A percentile compares a stretch with the other conserved stretches of the same genome.
Evolutionary conservation across 2,888 invertebrate genomes (phyloP).

Genomic region (Ormyrus nitidulus): DNA sequence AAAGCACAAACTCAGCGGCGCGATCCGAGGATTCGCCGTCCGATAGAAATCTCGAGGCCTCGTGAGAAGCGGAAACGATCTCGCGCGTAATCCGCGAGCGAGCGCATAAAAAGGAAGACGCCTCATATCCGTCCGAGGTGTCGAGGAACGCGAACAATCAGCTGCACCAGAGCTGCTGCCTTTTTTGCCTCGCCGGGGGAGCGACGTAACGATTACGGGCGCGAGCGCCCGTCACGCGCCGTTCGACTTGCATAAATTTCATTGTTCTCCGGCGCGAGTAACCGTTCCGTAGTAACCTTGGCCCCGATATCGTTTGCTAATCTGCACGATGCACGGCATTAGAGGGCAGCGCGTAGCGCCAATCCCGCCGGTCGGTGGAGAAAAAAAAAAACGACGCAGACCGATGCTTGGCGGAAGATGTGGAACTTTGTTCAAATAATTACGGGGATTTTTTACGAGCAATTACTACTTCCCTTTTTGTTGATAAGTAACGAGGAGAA

Average conservation of each 20-base stretch:
- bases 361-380: not conserved
- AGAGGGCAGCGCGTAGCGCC: not conserved
- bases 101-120: conserved; percentile 24
- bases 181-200: conserved; percentile 15
- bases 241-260: conserved; percentile 62
- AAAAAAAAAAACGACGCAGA: not conserved
- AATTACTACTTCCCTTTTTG: conserved; percentile 25
- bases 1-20: conserved; percentile 21
- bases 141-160: conserved; percentile 9
- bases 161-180: not conserved
- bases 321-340: conserved; percentile 58
- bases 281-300: conserved; percentile 66
- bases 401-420: conserved; percentile 39
- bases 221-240: conserved; percentile 53
- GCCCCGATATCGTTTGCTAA: conserved; percentile 70
- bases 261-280: conserved; percentile 60
- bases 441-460: conserved; percentile 40
- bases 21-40: conserved; percentile 1
- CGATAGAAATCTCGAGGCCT: conserved; percentile 50
- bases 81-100: conserved; percentile 9
- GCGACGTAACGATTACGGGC: conserved; percentile 38
- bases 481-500: conserved; percentile 16
- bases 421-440: conserved; percentile 32
- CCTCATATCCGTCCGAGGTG: conserved; percentile 35
- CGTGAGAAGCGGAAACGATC: conserved; percentile 52